These are phyloP conservation scores for Alethe diademata DNA, from an alignment of 2,113 vertebrate species.

Conservation along the genomic window DNA sequence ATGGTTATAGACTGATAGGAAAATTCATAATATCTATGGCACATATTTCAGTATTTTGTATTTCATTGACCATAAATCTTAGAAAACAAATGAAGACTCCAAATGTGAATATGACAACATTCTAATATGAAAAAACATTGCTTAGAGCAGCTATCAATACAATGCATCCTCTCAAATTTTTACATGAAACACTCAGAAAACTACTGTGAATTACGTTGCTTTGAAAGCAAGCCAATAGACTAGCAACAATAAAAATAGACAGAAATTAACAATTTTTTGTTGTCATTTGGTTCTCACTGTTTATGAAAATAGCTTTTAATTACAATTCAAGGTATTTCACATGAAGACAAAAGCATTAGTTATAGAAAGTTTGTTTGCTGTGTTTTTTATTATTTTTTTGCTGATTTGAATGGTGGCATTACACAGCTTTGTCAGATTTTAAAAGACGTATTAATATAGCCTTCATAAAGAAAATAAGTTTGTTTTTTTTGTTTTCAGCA, in stretches of 20 bases:
- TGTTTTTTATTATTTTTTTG: neutral
- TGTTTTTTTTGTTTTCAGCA: neutral
- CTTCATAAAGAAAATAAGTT: neutral
- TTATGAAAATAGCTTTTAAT: neutral
- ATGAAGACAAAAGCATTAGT: neutral
- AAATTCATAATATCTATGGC: neutral
- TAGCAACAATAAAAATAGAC: neutral
- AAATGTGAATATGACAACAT: neutral
- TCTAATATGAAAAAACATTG: neutral
- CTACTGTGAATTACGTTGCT: neutral
- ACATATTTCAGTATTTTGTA: neutral
- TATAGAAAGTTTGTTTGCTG: neutral
- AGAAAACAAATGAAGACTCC: neutral
- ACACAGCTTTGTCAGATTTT: neutral
- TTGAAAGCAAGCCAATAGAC: neutral
- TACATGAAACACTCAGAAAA: neutral
- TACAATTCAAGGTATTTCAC: neutral
- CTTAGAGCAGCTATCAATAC: neutral
- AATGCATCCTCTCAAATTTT: neutral
- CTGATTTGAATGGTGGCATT: neutral
- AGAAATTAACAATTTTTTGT: neutral
- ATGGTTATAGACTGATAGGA: neutral
- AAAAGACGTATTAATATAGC: neutral
- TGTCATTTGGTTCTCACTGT: neutral
- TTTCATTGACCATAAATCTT: neutral